phyloP scores from a whole-genome alignment of 2,888 invertebrate species.

The Pheosia tremula region DNA sequence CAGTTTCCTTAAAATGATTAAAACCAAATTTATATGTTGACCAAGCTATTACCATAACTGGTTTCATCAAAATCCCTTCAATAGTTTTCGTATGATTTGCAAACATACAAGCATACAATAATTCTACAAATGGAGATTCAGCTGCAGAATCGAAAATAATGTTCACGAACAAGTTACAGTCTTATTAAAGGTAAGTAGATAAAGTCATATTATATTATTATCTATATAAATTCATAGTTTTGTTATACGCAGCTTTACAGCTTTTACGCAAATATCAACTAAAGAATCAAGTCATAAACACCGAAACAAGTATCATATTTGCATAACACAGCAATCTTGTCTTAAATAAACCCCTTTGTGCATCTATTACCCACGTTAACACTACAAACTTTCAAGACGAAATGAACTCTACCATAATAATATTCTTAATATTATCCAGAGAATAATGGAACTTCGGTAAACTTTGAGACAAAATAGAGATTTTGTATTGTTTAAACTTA shows the following conservation, averaged over 20 bases:
- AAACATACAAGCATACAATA: too few relatives aligned
- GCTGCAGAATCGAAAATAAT: too few relatives aligned
- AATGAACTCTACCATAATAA: slow-evolving; percentile 25
- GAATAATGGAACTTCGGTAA: slow-evolving; percentile 27
- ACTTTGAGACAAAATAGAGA: slow-evolving; percentile 36
- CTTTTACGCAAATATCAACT: not conserved
- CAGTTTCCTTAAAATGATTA: too few relatives aligned
- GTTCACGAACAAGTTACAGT: too few relatives aligned
- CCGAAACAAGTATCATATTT: not conserved
- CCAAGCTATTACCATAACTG: too few relatives aligned
- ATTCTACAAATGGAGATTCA: too few relatives aligned
- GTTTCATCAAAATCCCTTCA: too few relatives aligned
- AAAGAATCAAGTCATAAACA: not conserved
- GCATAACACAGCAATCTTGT: not conserved
- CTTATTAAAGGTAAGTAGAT: too few relatives aligned
- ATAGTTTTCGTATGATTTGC: too few relatives aligned
- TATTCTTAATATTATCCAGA: slow-evolving; percentile 24
- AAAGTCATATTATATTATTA: not conserved
- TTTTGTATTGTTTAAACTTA: slow-evolving; percentile 39
- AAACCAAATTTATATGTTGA: too few relatives aligned
- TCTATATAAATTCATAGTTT: not conserved
- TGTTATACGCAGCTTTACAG: not conserved
- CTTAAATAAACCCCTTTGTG: slow-evolving; percentile 12
- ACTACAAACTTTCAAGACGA: slow-evolving; percentile 22
- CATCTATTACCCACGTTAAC: slow-evolving; percentile 9